Percentiles rank a stretch among this genome's conserved stretches.
Conservation (phyloP, 2,797 vertebrate species). For the Champsocephalus gunnari region DNA sequence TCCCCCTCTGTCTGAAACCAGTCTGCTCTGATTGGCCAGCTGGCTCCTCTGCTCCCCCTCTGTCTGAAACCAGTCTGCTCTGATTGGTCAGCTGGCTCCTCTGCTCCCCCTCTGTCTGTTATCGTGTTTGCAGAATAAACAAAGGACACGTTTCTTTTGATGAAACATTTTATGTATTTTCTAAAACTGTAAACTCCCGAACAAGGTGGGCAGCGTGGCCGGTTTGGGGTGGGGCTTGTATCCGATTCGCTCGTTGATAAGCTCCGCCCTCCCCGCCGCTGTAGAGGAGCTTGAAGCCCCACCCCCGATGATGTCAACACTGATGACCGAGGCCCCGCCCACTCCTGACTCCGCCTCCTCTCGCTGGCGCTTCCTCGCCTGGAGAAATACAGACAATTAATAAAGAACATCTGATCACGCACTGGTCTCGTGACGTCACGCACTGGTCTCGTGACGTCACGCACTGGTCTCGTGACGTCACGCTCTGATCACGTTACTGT, state of each 20-base stretch:
- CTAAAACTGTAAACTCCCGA: conserved; percentile 94
- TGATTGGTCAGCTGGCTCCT: too few species aligned
- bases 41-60: too few species aligned
- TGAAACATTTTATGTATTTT: conserved; percentile 2
- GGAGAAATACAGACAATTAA: neutral
- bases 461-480: too few species aligned
- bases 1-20: too few species aligned
- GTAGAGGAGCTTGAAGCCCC: conserved; percentile 63
- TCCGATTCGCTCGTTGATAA: conserved; percentile 94
- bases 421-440: too few species aligned
- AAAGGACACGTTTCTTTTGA: neutral
- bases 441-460: too few species aligned
- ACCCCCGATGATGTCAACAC: conserved; percentile 75
- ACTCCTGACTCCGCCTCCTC: conserved; percentile 90
- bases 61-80: too few species aligned
- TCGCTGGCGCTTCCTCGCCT: conserved; percentile 93
- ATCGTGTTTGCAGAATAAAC: too few species aligned
- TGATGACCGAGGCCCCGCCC: conserved; percentile 79
- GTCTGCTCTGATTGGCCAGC: too few species aligned
- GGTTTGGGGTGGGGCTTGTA: conserved; percentile 96
- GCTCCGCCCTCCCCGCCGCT: conserved; percentile 84
- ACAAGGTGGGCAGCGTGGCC: conserved; percentile 89
- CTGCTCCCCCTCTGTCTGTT: too few species aligned
- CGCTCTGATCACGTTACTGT: neutral
- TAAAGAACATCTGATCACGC: too few species aligned